Evolutionary conservation across 2,113 vertebrate genomes (phyloP), one percentile per base, ranked within the genome.

Genomic region (Cheirogaleus medius): DNA sequence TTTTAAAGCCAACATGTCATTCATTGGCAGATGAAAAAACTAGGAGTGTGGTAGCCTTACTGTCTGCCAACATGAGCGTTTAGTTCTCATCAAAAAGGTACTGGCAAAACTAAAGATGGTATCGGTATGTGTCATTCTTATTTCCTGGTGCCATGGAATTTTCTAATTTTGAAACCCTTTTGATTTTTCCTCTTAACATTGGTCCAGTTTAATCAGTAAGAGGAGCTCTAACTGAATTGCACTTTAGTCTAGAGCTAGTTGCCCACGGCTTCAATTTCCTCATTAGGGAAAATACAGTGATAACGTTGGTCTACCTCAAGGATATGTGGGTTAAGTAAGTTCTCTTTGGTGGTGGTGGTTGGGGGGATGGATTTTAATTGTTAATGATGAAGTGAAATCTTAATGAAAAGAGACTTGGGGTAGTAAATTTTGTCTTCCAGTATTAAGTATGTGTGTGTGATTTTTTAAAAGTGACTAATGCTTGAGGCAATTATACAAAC

Each of bases 371-470:
- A 85, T 90, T 96, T 87, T 96, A 93, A 96, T 95, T 87, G 89
- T 95, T 83, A 56, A 39, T 92, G 87, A 97, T 94, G 84, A 97
- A 97, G 89, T 97, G 91, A 88, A 97, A 88, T 95, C 91, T 96
- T 98, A 94, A 97, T 95, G 94, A 97, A 96, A 96, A 95, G 97
- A 94, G 84, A 94, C 82, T 91, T 88, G 85, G 1, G n/a, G 77
- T 97, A 95, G 94, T 96, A 92, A 98, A 98, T 92, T 98, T 81
- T 96, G 66, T 97, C 87, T 96, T 95, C 91, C 64, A 97, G 93
- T 86, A 96, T 95, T 97, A 93, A 91, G 94, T 78, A 81, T 90
- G 86, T 95, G 94, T 94, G 87, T 95, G 91, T 85, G 91, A 89
- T 47, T 93, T 95, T 95, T 93, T 97, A 11, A 97, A 97, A 92